These are phyloP conservation scores for Hetaerina titia DNA, from an alignment of 2,888 invertebrate species.

Conservation along the genomic window DNA sequence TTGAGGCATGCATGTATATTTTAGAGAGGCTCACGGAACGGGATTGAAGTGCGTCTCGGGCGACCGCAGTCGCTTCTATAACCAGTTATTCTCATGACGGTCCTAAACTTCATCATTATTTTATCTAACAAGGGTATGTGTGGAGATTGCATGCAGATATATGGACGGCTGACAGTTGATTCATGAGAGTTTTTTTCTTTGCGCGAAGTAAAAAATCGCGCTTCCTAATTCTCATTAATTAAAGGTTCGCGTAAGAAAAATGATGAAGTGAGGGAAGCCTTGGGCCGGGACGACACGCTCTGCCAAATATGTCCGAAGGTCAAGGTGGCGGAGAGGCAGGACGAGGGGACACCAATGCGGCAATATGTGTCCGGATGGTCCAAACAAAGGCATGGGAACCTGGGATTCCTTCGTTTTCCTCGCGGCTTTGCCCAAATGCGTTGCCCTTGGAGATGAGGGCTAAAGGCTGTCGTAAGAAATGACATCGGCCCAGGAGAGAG, in stretches of 20 bases:
- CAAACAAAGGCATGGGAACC: neutral
- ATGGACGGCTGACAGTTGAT: no score
- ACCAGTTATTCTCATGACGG: no score
- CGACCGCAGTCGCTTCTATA: no score
- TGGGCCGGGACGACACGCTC: neutral
- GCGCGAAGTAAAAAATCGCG: no score
- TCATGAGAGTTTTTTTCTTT: no score
- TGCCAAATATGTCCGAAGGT: neutral
- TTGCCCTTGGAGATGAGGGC: neutral
- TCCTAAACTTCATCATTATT: no score
- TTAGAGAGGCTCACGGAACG: no score
- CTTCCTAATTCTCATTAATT: neutral
- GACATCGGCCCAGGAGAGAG: neutral
- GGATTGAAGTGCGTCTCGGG: no score
- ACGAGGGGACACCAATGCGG: neutral
- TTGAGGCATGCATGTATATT: no score
- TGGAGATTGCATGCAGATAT: no score
- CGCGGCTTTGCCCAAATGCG: neutral
- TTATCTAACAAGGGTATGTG: no score
- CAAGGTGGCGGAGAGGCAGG: neutral
- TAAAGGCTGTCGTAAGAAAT: neutral
- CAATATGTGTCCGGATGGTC: neutral
- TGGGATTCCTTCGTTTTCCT: neutral
- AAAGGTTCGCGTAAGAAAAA: neutral
- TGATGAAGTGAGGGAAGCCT: neutral